Evolutionary conservation across 1,140 invertebrate genomes (phyloP).

Genomic region (Eubasilissa regina): DNA sequence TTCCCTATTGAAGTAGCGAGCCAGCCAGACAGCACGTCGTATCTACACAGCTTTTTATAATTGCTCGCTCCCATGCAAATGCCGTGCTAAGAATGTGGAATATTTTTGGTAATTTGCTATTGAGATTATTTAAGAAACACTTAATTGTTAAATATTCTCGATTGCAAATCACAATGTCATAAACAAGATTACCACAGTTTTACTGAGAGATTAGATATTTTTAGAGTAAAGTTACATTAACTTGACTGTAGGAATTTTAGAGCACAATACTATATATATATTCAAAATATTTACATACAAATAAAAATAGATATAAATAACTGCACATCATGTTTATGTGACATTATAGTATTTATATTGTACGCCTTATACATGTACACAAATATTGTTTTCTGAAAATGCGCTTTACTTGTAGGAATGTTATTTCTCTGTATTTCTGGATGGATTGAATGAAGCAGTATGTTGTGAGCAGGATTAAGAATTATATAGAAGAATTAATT

Average conservation of each 20-base stretch:
- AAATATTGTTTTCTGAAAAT: slow-evolving; percentile 1
- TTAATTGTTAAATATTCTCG: too few relatives aligned
- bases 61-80: too few relatives aligned
- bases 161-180: too few relatives aligned
- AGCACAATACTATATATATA: slow-evolving; percentile 17
- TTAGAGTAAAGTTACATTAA: too few relatives aligned
- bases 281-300: slow-evolving; percentile 22
- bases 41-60: too few relatives aligned
- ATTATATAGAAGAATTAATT: neutral
- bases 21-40: too few relatives aligned
- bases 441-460: neutral
- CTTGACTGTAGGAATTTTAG: slow-evolving; percentile 12
- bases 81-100: too few relatives aligned
- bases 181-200: too few relatives aligned
- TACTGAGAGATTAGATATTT: too few relatives aligned
- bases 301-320: slow-evolving; percentile 15
- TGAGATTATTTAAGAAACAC: too few relatives aligned
- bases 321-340: slow-evolving; percentile 22
- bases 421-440: slow-evolving; percentile 4
- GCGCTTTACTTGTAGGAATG: slow-evolving; percentile 28
- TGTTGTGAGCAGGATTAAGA: slow-evolving; percentile 21
- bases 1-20: too few relatives aligned
- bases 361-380: slow-evolving; percentile 40
- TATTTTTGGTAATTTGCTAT: too few relatives aligned
- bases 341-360: slow-evolving; percentile 14